phyloP scores from a whole-genome alignment of 1,140 invertebrate genomes.

The Drosophila ironensis region DNA sequence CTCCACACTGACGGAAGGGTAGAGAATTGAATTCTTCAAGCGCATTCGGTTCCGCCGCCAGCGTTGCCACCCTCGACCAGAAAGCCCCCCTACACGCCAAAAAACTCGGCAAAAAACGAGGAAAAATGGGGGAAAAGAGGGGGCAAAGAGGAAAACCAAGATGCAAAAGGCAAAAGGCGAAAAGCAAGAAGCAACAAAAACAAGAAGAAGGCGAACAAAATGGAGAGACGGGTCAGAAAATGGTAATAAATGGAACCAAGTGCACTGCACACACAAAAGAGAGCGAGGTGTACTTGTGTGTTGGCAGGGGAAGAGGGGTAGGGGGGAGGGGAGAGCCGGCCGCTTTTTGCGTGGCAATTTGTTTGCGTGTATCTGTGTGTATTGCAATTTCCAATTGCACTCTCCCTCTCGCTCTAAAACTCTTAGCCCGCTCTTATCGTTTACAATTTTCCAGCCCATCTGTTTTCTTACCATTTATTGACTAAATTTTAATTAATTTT shows the following conservation, averaged over 20 bases:
- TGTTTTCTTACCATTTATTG: constrained; percentile 64
- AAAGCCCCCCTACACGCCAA: constrained; percentile 30
- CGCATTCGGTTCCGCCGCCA: constrained; percentile 45
- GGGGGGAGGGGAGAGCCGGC: constrained; percentile 48
- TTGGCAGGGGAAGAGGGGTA: constrained; percentile 20
- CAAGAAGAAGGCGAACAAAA: constrained; percentile 7
- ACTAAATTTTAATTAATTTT: background rate
- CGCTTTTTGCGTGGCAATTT: constrained; percentile 70
- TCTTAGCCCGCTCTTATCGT: constrained; percentile 6
- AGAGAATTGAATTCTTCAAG: constrained; percentile 76
- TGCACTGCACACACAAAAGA: constrained; percentile 45
- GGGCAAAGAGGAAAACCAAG: too few species aligned
- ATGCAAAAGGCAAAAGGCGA: constrained; percentile 29
- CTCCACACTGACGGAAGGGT: constrained; percentile 78
- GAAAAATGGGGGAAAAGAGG: too few species aligned
- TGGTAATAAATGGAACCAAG: constrained; percentile 78
- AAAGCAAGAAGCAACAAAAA: constrained; percentile 19
- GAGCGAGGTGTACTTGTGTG: too few species aligned
- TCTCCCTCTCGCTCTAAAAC: constrained; percentile 10
- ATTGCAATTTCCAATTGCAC: constrained; percentile 71
- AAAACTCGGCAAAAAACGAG: background rate
- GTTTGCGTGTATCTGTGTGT: constrained; percentile 72
- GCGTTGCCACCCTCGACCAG: constrained; percentile 54
- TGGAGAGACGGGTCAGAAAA: constrained; percentile 45
- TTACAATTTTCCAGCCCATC: constrained; percentile 33